phyloP scores from a whole-genome alignment of 2,113 vertebrate species.

The Jaculus jaculus region DNA sequence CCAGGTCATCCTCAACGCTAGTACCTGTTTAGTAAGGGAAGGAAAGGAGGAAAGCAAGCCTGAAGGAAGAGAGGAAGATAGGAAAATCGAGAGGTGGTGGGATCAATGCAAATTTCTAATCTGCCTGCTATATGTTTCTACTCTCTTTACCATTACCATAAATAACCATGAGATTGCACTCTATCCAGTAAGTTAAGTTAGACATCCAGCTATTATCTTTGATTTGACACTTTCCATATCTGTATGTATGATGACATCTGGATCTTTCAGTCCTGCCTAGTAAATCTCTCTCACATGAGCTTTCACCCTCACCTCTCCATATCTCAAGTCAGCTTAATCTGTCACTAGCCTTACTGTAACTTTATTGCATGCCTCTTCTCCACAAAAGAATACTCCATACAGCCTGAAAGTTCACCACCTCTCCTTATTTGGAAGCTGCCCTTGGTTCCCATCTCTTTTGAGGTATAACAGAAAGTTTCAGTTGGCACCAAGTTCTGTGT shows the following conservation, averaged over 20 bases:
- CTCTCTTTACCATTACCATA: not conserved
- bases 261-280: not conserved
- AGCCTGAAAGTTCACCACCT: not conserved
- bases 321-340: not conserved
- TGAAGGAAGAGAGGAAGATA: rapidly evolving
- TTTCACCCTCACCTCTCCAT: not conserved
- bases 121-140: not conserved
- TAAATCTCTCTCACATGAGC: not conserved
- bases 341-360: not conserved
- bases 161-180: not conserved
- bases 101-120: not conserved
- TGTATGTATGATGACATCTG: rapidly evolving
- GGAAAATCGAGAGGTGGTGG: too few relatives aligned
- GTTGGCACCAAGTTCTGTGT: not conserved
- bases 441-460: not conserved
- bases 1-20: too few relatives aligned
- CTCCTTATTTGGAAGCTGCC: not conserved
- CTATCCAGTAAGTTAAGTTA: not conserved
- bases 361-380: not conserved
- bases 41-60: not conserved
- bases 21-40: not conserved
- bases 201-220: not conserved
- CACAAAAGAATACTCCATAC: not conserved
- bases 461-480: not conserved
- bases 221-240: rapidly evolving